These are phyloP conservation scores for Thripadectes ignobilis DNA, from an alignment of 2,797 vertebrate genomes.

Conservation along the genomic window DNA sequence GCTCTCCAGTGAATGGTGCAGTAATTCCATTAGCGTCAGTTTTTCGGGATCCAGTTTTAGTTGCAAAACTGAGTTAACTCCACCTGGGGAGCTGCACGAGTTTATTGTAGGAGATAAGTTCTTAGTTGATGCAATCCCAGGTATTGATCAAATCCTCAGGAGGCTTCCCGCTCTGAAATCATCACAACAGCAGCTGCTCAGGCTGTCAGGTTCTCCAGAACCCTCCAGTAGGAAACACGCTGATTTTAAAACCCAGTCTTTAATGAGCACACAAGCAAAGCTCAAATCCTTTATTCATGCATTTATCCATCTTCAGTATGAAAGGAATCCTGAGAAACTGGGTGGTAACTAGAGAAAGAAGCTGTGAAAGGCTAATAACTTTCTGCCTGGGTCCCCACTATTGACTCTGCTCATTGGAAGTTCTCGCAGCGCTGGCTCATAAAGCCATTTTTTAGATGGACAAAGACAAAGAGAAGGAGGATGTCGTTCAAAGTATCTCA, in stretches of 20 bases:
- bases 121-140: background rate
- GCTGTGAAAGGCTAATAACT: background rate
- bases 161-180: background rate
- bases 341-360: background rate
- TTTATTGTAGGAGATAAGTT: background rate
- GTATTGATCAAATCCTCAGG: background rate
- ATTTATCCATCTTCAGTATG: background rate
- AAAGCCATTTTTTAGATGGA: background rate
- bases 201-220: background rate
- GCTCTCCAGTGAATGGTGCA: conserved; percentile 28
- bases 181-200: background rate
- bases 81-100: background rate
- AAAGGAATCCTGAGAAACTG: background rate
- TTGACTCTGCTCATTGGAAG: background rate
- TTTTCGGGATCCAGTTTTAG: background rate
- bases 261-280: background rate
- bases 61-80: background rate
- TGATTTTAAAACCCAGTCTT: background rate
- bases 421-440: background rate
- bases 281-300: background rate
- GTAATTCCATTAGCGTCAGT: background rate
- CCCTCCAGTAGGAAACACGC: background rate
- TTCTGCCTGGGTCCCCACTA: background rate
- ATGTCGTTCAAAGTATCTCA: background rate
- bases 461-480: background rate